Evolutionary conservation across 2,797 vertebrate genomes (phyloP), one percentile per base, ranked within the genome.

Genomic region (Peromyscus aztecus): DNA sequence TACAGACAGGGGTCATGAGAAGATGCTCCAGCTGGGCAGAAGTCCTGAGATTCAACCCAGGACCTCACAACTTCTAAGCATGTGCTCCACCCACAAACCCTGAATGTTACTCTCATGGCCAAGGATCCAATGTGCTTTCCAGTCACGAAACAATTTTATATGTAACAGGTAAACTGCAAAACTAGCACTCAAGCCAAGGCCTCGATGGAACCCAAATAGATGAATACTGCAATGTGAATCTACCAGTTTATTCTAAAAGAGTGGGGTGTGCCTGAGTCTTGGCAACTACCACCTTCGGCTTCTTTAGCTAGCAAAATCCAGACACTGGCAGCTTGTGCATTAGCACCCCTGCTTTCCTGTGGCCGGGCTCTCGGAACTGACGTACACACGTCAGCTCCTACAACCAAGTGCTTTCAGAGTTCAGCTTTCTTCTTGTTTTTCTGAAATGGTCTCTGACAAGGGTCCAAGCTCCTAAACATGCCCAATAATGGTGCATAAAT

Each of bases 351-450:
- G 73, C 78, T 73, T 84, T 91, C 40, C 90, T 61, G n/a, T 0
- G 34, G 71, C 19, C 46, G 2, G 0, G 1, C 80, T 11, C 55
- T 76, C 75, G 16, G 17, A 71, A 83, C 4, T 7, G 57, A 14
- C n/a, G 34, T 69, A 14, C 1, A 14, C 6, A 14, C 2, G 46
- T 43, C 77, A 73, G 78, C 59, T 85, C n/a, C 96, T 61, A 59
- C 73, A 65, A n/a, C 13, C 31, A 49, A 29, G 6, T 21, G 61
- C 71, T 85, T 43, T 75, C 83, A 81, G 0, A 65, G 89, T 75
- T 67, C 31, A 12, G 94, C 86, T 67, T 87, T 76, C 94, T 87
- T 71, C 91, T 76, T 46, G 49, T 61, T 95, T 87, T 85, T 69
- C 57, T 59, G 61, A 84, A 89, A 89, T 1, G 40, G 71, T 43